Base-by-base conservation (phyloP, 2,888 invertebrate species). In the Pheosia gnoma region DNA sequence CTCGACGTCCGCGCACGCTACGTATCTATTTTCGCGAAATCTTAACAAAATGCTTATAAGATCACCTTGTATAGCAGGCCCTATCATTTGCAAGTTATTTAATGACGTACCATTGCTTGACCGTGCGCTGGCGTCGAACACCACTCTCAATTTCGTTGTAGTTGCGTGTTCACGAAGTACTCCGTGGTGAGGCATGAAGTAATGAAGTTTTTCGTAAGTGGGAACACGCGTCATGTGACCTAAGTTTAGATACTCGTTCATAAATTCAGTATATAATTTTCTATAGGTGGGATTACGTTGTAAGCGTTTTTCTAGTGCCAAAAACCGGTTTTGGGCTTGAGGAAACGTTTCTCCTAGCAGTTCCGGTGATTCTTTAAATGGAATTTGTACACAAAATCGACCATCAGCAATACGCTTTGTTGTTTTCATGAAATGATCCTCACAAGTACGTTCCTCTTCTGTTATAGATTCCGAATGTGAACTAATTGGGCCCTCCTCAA, bases 311-410 rank as follows among this genome's bases (percentile, higher is more conserved):
- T 64, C 64, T 49, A 64, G 56, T n/a, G 58, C 55, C 4, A 13
- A 45, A 49, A 64, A 64, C 5, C 64, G 43, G 0, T 37, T 41
- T 43, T 54, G 43, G 6, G 64, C 64, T 37, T 56, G 56, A 8
- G 41, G 3, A 25, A 11, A 39, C 6, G 55, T 11, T 9, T 55
- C 39, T n/a, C 55, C 55, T 55, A 55, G 10, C 1, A 5, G 3
- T 9, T 61, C 59, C 1, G 59, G 57, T 9, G 59, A 53, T n/a
- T 61, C 45, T 38, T 55, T 54, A 10, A 64, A 57, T 6, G 64
- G 64, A 5, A 59, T 52, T 51, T 39, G n/a, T 4, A 63, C 64
- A 13, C 25, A 54, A 45, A 64, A 64, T 38, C 64, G 36, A 10
- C 64, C 64, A 4, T 56, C 54, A 1, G 3, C 11, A 6, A n/a